These are phyloP conservation scores for Salmo trutta DNA, from an alignment of 2,797 vertebrate genomes.

Conservation along the genomic window DNA sequence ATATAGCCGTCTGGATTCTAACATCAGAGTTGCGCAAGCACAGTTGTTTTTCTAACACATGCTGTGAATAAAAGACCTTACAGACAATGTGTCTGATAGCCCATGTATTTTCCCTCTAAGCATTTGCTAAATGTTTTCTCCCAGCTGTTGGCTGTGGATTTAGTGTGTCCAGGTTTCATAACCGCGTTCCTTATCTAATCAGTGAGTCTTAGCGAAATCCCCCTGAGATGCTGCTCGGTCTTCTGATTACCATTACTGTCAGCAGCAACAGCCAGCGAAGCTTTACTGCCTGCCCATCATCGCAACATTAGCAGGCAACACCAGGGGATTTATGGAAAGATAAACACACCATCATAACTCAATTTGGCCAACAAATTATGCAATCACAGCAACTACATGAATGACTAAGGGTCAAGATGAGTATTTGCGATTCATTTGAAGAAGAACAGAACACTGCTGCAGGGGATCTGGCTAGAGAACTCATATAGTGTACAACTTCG, in stretches of 20 bases:
- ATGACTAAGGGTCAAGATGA: too few species aligned
- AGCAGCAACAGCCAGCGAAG: slow-evolving; percentile 25
- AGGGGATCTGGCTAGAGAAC: slow-evolving; percentile 1
- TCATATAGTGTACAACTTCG: not conserved
- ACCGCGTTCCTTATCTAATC: slow-evolving; percentile 45
- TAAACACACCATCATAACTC: slow-evolving; percentile 36
- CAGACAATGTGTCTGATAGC: too few species aligned
- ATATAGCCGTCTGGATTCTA: too few species aligned
- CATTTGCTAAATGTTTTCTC: not conserved
- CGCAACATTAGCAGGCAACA: slow-evolving; percentile 42
- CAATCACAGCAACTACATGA: not conserved
- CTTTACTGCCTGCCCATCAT: slow-evolving; percentile 39
- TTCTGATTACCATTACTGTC: slow-evolving; percentile 28
- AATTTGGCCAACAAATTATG: slow-evolving; percentile 34
- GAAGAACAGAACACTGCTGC: slow-evolving; percentile 1
- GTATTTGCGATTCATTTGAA: slow-evolving; percentile 8
- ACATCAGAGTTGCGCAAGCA: not conserved
- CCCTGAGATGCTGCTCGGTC: slow-evolving; percentile 7
- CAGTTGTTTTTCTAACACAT: not conserved
- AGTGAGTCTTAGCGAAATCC: slow-evolving; percentile 30
- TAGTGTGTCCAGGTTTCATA: slow-evolving; percentile 18
- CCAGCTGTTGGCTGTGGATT: slow-evolving; percentile 8
- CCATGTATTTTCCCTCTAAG: not conserved
- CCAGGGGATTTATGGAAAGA: slow-evolving; percentile 45
- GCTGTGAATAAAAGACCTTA: not conserved